Percentiles rank a stretch among this genome's conserved stretches.
Conservation (phyloP, 2,888 invertebrate genomes). For the Eristalis tenax region DNA sequence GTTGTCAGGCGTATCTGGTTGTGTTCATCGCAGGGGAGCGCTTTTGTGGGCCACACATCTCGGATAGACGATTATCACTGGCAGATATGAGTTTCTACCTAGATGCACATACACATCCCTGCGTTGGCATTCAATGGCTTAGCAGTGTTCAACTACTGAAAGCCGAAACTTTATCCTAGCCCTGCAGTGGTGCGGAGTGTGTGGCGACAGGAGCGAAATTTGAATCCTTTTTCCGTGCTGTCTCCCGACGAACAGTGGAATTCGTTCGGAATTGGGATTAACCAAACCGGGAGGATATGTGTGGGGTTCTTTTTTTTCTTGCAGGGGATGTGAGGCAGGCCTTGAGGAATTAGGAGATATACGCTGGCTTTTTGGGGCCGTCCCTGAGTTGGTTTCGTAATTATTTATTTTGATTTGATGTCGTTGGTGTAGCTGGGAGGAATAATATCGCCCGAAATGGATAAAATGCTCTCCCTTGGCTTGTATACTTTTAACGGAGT, state of each 20-base stretch:
- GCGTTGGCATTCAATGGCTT: conserved; percentile 66
- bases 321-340: background rate
- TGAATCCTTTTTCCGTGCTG: conserved; percentile 41
- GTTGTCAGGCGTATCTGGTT: conserved; percentile 2
- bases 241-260: conserved; percentile 8
- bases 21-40: background rate
- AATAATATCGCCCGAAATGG: background rate
- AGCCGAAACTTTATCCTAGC: conserved; percentile 61
- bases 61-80: conserved; percentile 46
- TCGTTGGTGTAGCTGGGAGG: background rate
- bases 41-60: conserved; percentile 20
- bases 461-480: background rate
- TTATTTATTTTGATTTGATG: background rate
- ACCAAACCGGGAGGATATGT: conserved; percentile 26
- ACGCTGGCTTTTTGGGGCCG: background rate
- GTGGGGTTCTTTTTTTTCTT: conserved; percentile 2
- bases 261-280: conserved; percentile 56
- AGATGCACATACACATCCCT: conserved; percentile 49
- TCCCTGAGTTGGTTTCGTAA: conserved; percentile 20
- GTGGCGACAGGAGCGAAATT: conserved; percentile 41
- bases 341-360: background rate
- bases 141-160: conserved; percentile 60
- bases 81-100: conserved; percentile 56
- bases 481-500: background rate
- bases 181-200: conserved; percentile 4